Conservation (phyloP, 1,140 invertebrate genomes). For the Neoseiulus cucumeris region DNA sequence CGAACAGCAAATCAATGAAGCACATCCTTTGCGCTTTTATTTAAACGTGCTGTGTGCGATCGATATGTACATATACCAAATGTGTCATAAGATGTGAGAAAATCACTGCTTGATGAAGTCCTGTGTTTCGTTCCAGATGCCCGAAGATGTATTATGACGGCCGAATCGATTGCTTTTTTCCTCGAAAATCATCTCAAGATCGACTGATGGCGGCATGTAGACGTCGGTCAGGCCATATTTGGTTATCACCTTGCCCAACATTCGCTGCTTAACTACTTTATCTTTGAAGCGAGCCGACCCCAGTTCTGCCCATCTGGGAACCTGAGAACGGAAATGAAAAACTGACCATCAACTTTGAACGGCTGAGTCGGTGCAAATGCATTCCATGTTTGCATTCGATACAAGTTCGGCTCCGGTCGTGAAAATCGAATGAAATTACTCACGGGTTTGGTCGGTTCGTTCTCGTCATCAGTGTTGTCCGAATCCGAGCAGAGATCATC, state of each 20-base stretch:
- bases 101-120: neutral
- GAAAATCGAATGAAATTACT: neutral
- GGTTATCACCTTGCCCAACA: neutral
- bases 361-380: no score
- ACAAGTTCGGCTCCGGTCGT: no score
- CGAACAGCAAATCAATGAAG: no score
- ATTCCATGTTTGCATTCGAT: no score
- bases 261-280: neutral
- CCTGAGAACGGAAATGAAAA: neutral
- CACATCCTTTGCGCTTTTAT: no score
- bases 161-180: neutral
- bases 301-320: neutral
- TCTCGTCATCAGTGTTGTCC: slow-evolving; percentile 1
- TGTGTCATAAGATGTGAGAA: no score
- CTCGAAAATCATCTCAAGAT: slow-evolving; percentile 1
- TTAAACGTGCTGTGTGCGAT: no score
- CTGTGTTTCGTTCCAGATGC: neutral
- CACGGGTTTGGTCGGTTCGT: neutral
- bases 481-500: slow-evolving; percentile 4
- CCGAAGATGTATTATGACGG: neutral
- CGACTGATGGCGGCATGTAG: neutral
- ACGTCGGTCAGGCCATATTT: neutral
- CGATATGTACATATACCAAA: no score
- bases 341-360: no score
- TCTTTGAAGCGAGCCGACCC: neutral